Evolutionary conservation across 2,113 vertebrate genomes (phyloP).

Genomic region (Thamnaconus septentrionalis): DNA sequence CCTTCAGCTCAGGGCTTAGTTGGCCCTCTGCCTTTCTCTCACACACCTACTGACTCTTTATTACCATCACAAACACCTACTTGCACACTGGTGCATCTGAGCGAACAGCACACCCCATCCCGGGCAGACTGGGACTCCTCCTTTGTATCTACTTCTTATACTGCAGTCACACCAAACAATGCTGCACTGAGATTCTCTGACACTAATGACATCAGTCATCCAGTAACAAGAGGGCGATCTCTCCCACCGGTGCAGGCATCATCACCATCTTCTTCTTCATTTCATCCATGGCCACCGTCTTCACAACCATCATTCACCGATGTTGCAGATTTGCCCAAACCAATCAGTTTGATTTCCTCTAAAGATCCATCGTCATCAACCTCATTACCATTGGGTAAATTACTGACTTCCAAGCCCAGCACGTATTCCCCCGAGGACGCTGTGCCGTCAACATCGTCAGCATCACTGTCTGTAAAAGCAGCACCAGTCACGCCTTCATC

Average conservation of each 20-base stretch:
- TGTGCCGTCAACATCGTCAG: background rate
- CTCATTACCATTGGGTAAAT: background rate
- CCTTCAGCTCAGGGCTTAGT: slow-evolving; percentile 18
- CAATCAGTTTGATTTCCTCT: slow-evolving; percentile 1
- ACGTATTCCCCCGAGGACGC: background rate
- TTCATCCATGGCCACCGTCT: slow-evolving; percentile 11
- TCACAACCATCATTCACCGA: slow-evolving; percentile 2
- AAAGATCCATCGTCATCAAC: slow-evolving; percentile 9
- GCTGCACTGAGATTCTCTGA: slow-evolving; percentile 11
- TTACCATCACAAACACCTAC: slow-evolving; percentile 18
- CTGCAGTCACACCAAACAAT: slow-evolving; percentile 17
- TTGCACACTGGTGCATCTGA: slow-evolving; percentile 6
- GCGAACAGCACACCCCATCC: background rate
- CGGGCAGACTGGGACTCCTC: slow-evolving; percentile 6
- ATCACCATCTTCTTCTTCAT: slow-evolving; percentile 1
- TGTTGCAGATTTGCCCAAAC: slow-evolving; percentile 9
- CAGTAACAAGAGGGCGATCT: background rate
- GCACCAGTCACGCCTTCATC: slow-evolving; percentile 3
- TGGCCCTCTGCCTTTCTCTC: slow-evolving; percentile 4
- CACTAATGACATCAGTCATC: background rate
- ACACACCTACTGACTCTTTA: slow-evolving; percentile 17
- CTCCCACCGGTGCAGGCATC: slow-evolving; percentile 3
- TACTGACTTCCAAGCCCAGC: slow-evolving; percentile 11
- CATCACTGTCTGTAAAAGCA: slow-evolving; percentile 13
- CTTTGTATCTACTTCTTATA: slow-evolving; percentile 18